Percentiles rank a stretch among this genome's conserved stretches.
These are phyloP conservation scores for Odocoileus hemionus DNA, from an alignment of 2,113 vertebrate species.

Conservation along the genomic window DNA sequence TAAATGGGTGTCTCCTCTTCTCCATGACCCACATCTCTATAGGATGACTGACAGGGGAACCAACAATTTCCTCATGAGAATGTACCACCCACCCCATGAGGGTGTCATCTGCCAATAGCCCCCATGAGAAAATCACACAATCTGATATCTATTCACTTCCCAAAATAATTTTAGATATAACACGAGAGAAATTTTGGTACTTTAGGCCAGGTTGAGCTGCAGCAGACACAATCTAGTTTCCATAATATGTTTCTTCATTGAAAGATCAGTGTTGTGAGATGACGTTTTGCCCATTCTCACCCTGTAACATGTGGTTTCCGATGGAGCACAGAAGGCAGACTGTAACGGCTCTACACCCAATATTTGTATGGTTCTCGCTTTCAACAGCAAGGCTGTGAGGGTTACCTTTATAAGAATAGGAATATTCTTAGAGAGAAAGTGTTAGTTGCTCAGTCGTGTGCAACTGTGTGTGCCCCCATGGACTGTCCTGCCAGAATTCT, in stretches of 20 bases:
- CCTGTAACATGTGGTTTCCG: not conserved
- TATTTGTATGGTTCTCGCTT: not conserved
- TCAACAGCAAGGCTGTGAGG: not conserved
- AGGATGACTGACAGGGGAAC: not conserved
- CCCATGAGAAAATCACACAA: not conserved
- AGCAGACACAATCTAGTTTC: not conserved
- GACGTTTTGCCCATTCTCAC: not conserved
- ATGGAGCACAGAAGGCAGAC: not conserved
- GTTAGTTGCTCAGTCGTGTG: not conserved
- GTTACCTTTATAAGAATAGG: not conserved
- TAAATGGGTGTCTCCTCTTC: not conserved
- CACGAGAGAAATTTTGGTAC: not conserved
- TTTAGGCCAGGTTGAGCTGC: not conserved
- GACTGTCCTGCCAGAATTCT: not conserved
- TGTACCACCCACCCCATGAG: not conserved
- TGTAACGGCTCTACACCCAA: not conserved
- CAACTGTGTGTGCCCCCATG: not conserved
- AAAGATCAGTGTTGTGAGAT: not conserved
- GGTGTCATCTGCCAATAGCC: not conserved
- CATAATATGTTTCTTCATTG: not conserved
- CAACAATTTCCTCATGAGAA: not conserved
- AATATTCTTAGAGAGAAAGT: not conserved
- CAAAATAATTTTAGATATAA: not conserved
- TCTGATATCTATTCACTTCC: not conserved
- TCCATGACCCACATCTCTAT: not conserved